Evolutionary conservation across 2,888 invertebrate genomes (phyloP).

Genomic region (Sarcophaga variegata): DNA sequence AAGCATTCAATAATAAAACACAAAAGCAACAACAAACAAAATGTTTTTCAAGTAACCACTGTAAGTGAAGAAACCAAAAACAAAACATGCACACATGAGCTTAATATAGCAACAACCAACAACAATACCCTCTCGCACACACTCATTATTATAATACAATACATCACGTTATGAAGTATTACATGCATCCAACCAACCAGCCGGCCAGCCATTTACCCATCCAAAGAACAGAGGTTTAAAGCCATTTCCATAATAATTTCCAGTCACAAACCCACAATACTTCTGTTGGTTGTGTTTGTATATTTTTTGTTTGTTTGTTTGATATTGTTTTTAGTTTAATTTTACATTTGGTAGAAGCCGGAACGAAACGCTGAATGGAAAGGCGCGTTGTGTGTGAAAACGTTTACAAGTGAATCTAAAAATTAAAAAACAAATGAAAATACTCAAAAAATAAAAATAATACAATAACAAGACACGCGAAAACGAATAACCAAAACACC

Average conservation of each 20-base stretch:
- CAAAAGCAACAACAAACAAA: conserved; percentile 43
- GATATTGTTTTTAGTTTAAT: conserved; percentile 68
- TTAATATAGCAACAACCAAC: neutral
- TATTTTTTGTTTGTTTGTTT: neutral
- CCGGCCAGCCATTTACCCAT: conserved; percentile 8
- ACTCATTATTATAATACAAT: conserved; percentile 7
- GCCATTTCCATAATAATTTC: conserved; percentile 65
- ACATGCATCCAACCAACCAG: conserved; percentile 13
- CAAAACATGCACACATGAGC: conserved; percentile 30
- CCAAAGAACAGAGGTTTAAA: conserved; percentile 61
- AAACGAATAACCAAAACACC: conserved; percentile 40
- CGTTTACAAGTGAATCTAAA: conserved; percentile 59
- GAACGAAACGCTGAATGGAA: conserved; percentile 57
- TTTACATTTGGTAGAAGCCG: conserved; percentile 71
- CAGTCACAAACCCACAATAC: conserved; percentile 61
- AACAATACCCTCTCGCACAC: neutral
- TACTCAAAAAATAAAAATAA: conserved; percentile 48
- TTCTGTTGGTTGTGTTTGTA: conserved; percentile 11
- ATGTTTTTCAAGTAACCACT: conserved; percentile 42
- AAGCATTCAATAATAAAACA: conserved; percentile 29
- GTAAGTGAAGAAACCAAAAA: conserved; percentile 8
- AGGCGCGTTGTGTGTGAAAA: conserved; percentile 30
- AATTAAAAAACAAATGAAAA: conserved; percentile 39
- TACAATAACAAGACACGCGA: conserved; percentile 35
- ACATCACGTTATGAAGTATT: conserved; percentile 1